Base-by-base conservation (phyloP, 2,113 vertebrate genomes). In the Epinephelus moara region DNA sequence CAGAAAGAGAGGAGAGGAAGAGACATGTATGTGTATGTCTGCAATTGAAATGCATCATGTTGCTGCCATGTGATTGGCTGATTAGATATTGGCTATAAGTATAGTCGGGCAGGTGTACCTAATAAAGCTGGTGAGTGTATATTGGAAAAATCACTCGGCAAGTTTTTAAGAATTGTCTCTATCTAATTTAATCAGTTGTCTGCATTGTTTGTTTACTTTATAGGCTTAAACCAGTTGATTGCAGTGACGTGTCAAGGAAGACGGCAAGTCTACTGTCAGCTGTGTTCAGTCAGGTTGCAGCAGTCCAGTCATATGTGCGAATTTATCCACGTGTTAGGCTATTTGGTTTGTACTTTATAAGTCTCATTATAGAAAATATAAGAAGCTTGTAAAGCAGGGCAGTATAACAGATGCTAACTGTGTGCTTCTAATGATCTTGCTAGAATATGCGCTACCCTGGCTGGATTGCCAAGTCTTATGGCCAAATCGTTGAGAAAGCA, bases 181-280 rank as follows among this genome's bases (percentile, higher is more conserved):
- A 52, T 69, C 18, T 45, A 0, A 9, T 60, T 25, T 42, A 4
- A 69, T 40, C 12, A 4, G 3, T n/a, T 2, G 0, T 77, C 8
- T 75, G 3, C 5, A 2, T 52, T 30, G 67, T 61, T 71, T 47
- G 0, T 78, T 66, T 68, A 3, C 63, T 56, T 53, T 47, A 9
- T 37, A 94, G 93, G 93, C 11, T 1, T 67, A 8, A 57, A 80
- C 64, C 33, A 82, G 3, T 14, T 92, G 21, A 75, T 91, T 19
- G 23, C 23, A 2, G 86, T 92, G 21, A 30, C 0, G 0, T 88
- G 88, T 19, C 21, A 70, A 23, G 27, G 4, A 4, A 92, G 25
- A 64, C 42, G n/a, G 53, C 91, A 91, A 15, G 37, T 73, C 68
- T 94, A 85, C 84, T 94, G 93, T 81, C 57, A 33, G 59, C 80